These are phyloP conservation scores for Synergus gifuensis DNA, from an alignment of 2,888 invertebrate genomes.

Conservation along the genomic window DNA sequence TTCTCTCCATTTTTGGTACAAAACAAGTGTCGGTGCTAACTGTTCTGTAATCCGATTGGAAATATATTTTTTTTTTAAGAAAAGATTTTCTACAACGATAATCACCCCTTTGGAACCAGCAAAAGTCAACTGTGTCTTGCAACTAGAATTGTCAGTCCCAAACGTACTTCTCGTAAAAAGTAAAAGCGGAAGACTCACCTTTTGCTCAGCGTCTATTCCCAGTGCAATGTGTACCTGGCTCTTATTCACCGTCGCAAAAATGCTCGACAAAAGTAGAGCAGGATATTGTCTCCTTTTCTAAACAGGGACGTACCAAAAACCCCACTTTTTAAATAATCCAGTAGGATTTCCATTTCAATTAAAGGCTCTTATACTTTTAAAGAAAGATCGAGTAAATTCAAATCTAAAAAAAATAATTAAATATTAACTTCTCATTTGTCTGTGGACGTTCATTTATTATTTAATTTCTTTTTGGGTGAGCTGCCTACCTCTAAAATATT, in stretches of 20 bases:
- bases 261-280: constrained; percentile 40
- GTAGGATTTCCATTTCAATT: not conserved
- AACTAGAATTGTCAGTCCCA: not conserved
- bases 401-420: not conserved
- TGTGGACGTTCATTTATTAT: too few species aligned
- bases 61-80: not conserved
- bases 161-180: constrained; percentile 42
- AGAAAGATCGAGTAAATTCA: not conserved
- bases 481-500: too few species aligned
- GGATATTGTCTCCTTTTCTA: constrained; percentile 34
- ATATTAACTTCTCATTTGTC: too few species aligned
- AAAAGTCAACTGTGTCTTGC: not conserved
- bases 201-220: constrained; percentile 18
- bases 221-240: constrained; percentile 2
- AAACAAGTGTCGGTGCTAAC: not conserved
- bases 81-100: not conserved
- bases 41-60: not conserved
- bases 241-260: not conserved
- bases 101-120: not conserved
- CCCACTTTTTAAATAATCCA: not conserved
- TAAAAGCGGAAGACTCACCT: constrained; percentile 42
- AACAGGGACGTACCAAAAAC: constrained; percentile 43
- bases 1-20: too few species aligned
- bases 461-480: too few species aligned
- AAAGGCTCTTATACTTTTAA: not conserved